These are phyloP conservation scores for Apogon talboti DNA, from an alignment of 2,797 vertebrate species.

Conservation along the genomic window DNA sequence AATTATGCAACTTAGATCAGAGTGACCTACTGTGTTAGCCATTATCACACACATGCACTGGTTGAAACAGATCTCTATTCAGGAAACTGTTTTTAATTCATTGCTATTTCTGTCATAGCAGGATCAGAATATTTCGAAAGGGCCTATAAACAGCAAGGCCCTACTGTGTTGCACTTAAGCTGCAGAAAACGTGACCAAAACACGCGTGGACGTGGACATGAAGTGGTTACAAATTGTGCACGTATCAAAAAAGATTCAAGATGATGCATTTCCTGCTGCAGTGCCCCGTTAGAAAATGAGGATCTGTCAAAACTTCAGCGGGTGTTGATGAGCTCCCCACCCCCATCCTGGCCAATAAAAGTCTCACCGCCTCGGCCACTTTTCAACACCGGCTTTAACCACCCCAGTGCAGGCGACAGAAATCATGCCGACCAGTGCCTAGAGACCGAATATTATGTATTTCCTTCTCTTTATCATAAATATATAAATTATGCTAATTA, in stretches of 20 bases:
- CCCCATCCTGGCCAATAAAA: conserved; percentile 79
- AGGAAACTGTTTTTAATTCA: conserved; percentile 26
- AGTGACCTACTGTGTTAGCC: neutral
- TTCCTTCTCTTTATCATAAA: conserved; percentile 97
- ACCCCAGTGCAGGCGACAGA: conserved; percentile 50
- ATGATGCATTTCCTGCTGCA: conserved; percentile 51
- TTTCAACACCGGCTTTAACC: conserved; percentile 57
- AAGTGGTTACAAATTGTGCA: conserved; percentile 25
- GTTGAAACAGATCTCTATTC: conserved; percentile 21
- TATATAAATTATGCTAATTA: conserved; percentile 99
- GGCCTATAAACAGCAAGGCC: conserved; percentile 69
- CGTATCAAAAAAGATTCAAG: conserved; percentile 9
- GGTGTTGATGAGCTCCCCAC: conserved; percentile 74
- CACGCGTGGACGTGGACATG: conserved; percentile 1
- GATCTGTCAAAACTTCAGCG: conserved; percentile 84
- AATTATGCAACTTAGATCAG: neutral
- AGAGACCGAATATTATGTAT: conserved; percentile 79
- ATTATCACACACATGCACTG: neutral
- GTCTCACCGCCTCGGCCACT: conserved; percentile 74
- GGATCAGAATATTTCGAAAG: conserved; percentile 67
- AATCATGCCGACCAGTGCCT: conserved; percentile 62
- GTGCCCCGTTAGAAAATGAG: conserved; percentile 53
- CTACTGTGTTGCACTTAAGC: conserved; percentile 49
- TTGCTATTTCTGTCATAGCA: conserved; percentile 64
- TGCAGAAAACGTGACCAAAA: conserved; percentile 37